Percentiles rank a stretch among this genome's conserved stretches.
Evolutionary conservation across 2,888 invertebrate species (phyloP).

Genomic region (Andricus quercusramuli): DNA sequence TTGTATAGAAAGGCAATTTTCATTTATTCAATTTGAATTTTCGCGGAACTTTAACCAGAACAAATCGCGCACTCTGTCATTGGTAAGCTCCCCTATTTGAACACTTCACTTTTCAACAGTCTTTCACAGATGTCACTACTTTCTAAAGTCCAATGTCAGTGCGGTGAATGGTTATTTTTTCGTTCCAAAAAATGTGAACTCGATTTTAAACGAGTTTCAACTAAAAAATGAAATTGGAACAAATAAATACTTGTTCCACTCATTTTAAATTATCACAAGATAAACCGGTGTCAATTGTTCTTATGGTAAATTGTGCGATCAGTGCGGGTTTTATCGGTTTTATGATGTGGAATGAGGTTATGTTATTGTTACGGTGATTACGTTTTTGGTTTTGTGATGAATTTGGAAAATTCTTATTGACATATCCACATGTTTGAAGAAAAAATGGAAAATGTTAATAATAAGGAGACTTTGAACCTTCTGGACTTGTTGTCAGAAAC

Average conservation of each 20-base stretch:
- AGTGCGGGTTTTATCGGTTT: neutral
- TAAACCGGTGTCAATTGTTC: neutral
- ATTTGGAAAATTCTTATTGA: slow-evolving; percentile 40
- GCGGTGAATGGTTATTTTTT: neutral
- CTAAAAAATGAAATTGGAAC: neutral
- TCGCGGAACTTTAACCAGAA: no score
- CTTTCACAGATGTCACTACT: no score
- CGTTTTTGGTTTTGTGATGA: slow-evolving; percentile 33
- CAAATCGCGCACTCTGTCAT: no score
- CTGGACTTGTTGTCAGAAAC: slow-evolving; percentile 82
- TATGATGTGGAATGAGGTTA: slow-evolving; percentile 49
- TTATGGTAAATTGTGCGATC: neutral
- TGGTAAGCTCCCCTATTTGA: no score
- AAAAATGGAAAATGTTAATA: slow-evolving; percentile 74
- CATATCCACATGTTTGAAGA: neutral
- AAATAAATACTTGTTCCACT: neutral
- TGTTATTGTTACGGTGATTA: slow-evolving; percentile 49
- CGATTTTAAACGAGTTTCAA: neutral
- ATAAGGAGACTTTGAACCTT: slow-evolving; percentile 84
- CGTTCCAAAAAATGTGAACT: neutral
- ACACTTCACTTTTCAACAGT: no score
- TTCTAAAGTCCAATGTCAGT: neutral
- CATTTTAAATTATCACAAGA: neutral
- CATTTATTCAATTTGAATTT: no score
- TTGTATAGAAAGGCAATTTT: no score